Percentiles rank a stretch among this genome's conserved stretches.
These are phyloP conservation scores for Chalcis sispes DNA, from an alignment of 2,888 invertebrate genomes.

Conservation along the genomic window DNA sequence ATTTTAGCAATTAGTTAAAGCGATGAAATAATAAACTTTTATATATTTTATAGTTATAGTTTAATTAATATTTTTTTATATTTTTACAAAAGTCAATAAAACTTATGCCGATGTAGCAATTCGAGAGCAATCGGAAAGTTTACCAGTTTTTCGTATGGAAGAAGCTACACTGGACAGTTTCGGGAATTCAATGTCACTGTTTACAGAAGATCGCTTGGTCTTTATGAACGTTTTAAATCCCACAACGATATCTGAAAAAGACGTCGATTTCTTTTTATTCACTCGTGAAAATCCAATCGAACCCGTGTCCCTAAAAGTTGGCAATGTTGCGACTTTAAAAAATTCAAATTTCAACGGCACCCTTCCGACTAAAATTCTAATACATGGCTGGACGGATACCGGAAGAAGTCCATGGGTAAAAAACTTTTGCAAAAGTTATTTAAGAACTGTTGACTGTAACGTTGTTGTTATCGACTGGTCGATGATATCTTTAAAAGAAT, in stretches of 20 bases:
- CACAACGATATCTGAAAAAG: constrained; percentile 54
- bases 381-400: constrained; percentile 77
- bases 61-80: not conserved
- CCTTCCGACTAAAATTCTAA: constrained; percentile 72
- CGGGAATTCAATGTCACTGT: constrained; percentile 51
- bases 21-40: too few relatives aligned
- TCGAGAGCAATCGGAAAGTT: constrained; percentile 41
- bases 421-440: constrained; percentile 73
- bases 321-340: constrained; percentile 59
- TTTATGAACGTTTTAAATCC: constrained; percentile 27
- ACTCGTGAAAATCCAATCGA: constrained; percentile 63
- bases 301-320: constrained; percentile 57
- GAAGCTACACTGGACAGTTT: constrained; percentile 57
- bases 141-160: constrained; percentile 54
- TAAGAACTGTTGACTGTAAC: constrained; percentile 75
- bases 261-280: constrained; percentile 65
- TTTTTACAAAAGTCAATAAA: constrained; percentile 27
- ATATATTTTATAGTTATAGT: not conserved
- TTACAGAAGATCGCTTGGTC: constrained; percentile 43
- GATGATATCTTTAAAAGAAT: constrained; percentile 65
- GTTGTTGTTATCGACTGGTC: constrained; percentile 78
- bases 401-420: constrained; percentile 67
- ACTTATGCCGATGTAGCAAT: constrained; percentile 12
- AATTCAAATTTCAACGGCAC: constrained; percentile 61
- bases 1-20: too few relatives aligned